Evolutionary conservation across 2,888 invertebrate genomes (phyloP), one percentile per base, ranked within the genome.

Genomic region (Trichopria drosophilae): DNA sequence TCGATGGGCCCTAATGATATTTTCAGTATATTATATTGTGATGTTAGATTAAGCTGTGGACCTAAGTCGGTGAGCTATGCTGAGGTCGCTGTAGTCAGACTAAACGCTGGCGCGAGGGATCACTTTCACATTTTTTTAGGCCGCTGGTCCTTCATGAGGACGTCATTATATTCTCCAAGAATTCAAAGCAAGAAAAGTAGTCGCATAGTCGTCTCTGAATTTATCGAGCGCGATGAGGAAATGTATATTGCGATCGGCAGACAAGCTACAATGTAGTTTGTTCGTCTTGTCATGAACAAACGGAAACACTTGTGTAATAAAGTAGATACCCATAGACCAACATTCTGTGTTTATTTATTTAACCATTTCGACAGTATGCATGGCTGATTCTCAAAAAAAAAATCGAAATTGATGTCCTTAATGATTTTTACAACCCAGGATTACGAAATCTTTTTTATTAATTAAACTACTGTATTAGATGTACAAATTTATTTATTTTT

Each of bases 201-300:
- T 57, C 64, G 64, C 59, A 65, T 68, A 64, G 64, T 64, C 68
- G 67, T 69, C 67, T 65, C 60, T 65, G 66, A 69, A 64, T 64
- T n/a, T 64, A 59, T 63, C 57, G 58, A 66, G 58, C 55, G 53
- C 61, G 62, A 63, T 55, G 48, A 57, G 65, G 57, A 67, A 66
- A 63, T 73, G 69, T 73, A 73, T 66, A 73, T 69, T 74, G 68
- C 73, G 69, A 72, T 69, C 67, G 67, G 69, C 64, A 66, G 63
- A 62, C 71, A 71, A 72, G 68, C 74, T 74, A 73, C 72, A 72
- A 73, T 73, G 74, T 72, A 73, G 74, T 71, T 74, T 73, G 72
- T 68, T 73, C 68, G 67, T 65, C 66, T 68, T 66, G 67, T 69
- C 69, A 69, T 68, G 68, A 71, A 71, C 67, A 69, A 73, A 72